A percentile compares a stretch with the other conserved stretches of the same genome.
Evolutionary conservation across 2,113 vertebrate genomes (phyloP).

Genomic region (Sturnira hondurensis): DNA sequence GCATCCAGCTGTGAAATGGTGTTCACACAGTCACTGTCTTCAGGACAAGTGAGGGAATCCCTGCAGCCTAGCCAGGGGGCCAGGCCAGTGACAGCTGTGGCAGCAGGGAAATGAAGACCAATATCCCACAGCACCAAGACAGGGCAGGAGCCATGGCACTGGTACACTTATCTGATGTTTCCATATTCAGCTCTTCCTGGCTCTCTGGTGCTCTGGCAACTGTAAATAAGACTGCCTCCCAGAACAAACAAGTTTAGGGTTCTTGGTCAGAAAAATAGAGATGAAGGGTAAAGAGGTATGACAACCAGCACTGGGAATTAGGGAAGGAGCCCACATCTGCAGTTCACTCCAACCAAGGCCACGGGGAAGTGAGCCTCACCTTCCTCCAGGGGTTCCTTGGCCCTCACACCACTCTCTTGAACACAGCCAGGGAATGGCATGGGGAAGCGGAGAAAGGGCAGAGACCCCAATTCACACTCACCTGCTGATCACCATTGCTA

Average conservation of each 20-base stretch:
- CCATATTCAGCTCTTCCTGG: background rate
- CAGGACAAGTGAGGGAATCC: no score
- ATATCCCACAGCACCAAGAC: background rate
- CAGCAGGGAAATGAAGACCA: fast-evolving
- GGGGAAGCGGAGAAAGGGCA: no score
- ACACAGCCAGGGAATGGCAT: background rate
- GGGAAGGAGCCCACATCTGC: background rate
- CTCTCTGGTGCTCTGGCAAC: background rate
- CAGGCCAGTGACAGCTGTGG: background rate
- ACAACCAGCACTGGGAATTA: background rate
- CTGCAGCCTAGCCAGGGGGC: background rate
- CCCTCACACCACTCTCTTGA: background rate
- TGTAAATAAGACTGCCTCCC: background rate
- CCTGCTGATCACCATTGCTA: conserved; percentile 98
- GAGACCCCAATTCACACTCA: conserved; percentile 50
- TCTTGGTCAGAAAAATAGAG: background rate
- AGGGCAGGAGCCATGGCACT: background rate
- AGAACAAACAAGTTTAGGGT: background rate
- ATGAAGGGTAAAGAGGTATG: background rate
- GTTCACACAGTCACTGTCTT: background rate
- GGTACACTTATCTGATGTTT: no score
- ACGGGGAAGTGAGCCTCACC: background rate
- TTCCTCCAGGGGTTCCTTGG: background rate
- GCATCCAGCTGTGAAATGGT: background rate
- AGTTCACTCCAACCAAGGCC: background rate